These are phyloP conservation scores for Pseudeuparius sepicola DNA, from an alignment of 2,888 invertebrate species.

Conservation along the genomic window DNA sequence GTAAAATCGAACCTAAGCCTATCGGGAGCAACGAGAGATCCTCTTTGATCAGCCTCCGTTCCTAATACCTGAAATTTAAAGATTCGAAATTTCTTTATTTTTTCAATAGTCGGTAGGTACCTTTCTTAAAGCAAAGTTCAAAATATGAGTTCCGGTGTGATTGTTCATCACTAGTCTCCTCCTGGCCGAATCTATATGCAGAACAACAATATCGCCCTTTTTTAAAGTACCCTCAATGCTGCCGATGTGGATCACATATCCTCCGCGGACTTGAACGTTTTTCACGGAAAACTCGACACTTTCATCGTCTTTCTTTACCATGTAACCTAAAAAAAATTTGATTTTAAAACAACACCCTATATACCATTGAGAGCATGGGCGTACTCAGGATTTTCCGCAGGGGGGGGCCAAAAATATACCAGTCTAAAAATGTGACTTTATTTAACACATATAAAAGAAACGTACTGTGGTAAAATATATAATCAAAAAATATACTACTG, in stretches of 20 bases:
- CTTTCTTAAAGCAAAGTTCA: conserved; percentile 87
- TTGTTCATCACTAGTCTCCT: conserved; percentile 95
- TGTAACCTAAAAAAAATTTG: conserved; percentile 42
- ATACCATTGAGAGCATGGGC: too few relatives aligned
- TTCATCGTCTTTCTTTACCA: conserved; percentile 74
- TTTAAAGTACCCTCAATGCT: conserved; percentile 72
- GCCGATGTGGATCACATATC: conserved; percentile 91
- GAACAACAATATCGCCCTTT: conserved; percentile 74
- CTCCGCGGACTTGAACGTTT: conserved; percentile 90
- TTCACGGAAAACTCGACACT: conserved; percentile 84
- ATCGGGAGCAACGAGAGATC: conserved; percentile 96
- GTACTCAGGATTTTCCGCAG: too few relatives aligned
- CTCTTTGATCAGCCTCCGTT: conserved; percentile 87
- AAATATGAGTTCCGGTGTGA: conserved; percentile 94
- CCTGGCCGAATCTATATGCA: conserved; percentile 76
- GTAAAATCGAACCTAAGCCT: conserved; percentile 90
- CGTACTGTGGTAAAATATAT: too few relatives aligned
- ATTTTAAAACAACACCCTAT: too few relatives aligned
- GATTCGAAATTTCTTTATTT: too few relatives aligned
- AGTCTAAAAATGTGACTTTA: too few relatives aligned
- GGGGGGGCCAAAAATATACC: too few relatives aligned
- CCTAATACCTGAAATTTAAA: too few relatives aligned
- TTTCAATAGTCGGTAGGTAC: too few relatives aligned
- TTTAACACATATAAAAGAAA: too few relatives aligned
- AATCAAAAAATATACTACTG: too few relatives aligned